These are phyloP conservation scores for Drosophila seclusa DNA, from an alignment of 2,888 invertebrate species.

Conservation along the genomic window DNA sequence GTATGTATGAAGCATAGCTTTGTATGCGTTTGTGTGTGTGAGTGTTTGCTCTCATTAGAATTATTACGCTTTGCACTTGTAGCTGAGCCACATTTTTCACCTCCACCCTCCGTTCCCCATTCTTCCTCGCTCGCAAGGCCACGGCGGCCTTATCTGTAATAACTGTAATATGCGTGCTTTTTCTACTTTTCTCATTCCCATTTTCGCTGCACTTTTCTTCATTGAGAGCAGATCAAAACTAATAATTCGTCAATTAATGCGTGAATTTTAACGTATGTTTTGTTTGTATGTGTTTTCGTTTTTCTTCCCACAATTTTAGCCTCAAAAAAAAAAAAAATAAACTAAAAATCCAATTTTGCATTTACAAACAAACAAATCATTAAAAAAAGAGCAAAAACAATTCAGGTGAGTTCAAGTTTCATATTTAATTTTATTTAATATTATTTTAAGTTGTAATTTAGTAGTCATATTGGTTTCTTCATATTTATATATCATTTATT, in stretches of 20 bases:
- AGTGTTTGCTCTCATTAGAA: constrained; percentile 31
- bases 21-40: constrained; percentile 35
- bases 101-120: not conserved
- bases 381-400: constrained; percentile 1
- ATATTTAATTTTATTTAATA: not conserved
- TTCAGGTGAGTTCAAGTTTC: constrained; percentile 12
- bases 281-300: constrained; percentile 25
- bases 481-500: no score
- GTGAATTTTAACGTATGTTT: constrained; percentile 23
- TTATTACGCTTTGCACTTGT: constrained; percentile 58
- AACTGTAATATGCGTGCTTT: constrained; percentile 12
- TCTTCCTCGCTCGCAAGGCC: constrained; percentile 33
- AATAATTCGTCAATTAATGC: not conserved
- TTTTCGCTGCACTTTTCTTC: constrained; percentile 6
- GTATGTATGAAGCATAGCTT: constrained; percentile 22
- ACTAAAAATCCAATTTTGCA: constrained; percentile 23
- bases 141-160: constrained; percentile 16
- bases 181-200: not conserved
- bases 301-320: constrained; percentile 20
- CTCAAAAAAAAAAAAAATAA: not conserved
- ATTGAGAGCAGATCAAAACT: not conserved
- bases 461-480: not conserved
- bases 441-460: not conserved
- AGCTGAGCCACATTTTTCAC: constrained; percentile 36
- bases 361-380: constrained; percentile 6